Evolutionary conservation across 1,140 invertebrate species (phyloP).

Genomic region (Drosophila auraria): DNA sequence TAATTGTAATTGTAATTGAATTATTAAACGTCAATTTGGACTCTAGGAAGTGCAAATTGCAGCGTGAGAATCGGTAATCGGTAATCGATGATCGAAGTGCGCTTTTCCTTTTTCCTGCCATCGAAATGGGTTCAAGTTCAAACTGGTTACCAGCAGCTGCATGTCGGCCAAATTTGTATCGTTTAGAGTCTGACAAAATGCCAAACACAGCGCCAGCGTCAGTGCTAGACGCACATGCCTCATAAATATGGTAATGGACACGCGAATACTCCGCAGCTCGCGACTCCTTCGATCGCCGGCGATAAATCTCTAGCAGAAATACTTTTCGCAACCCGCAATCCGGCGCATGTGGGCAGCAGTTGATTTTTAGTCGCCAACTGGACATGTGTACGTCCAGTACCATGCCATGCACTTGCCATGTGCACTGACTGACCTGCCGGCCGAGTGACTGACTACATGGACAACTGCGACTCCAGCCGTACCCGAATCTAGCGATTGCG

Average conservation of each 20-base stretch:
- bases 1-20: conserved; percentile 61
- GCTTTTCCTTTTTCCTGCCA: conserved; percentile 73
- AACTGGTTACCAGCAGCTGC: conserved; percentile 51
- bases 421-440: conserved; percentile 55
- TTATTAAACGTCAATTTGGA: conserved; percentile 76
- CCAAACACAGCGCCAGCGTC: conserved; percentile 54
- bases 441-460: conserved; percentile 52
- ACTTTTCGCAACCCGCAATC: conserved; percentile 67
- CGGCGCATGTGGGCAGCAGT: conserved; percentile 69
- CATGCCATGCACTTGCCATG: conserved; percentile 72
- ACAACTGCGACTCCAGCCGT: conserved; percentile 12
- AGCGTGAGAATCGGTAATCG: conserved; percentile 66
- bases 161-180: conserved; percentile 69
- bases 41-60: conserved; percentile 77
- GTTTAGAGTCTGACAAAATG: conserved; percentile 74
- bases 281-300: conserved; percentile 26
- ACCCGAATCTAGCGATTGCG: conserved; percentile 9
- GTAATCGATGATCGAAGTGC: conserved; percentile 13
- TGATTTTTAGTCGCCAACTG: conserved; percentile 42
- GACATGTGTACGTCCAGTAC: conserved; percentile 65
- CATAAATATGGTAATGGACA: conserved; percentile 78
- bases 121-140: conserved; percentile 75
- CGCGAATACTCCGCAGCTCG: conserved; percentile 10
- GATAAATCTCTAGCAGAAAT: conserved; percentile 77
- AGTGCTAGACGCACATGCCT: conserved; percentile 41